Conservation (phyloP, 2,888 invertebrate species). For the Xylota segnis region DNA sequence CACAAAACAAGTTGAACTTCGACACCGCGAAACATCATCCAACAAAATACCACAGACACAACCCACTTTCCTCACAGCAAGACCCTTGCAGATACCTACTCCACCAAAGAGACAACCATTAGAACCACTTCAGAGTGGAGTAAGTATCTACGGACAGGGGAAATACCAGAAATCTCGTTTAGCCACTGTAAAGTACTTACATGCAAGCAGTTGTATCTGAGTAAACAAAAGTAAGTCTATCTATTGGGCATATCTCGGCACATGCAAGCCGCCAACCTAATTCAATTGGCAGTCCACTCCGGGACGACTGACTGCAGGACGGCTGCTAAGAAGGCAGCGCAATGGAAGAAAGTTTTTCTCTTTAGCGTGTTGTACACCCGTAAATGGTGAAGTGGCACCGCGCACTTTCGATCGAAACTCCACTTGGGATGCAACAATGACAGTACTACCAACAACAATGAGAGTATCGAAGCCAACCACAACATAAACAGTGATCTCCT, state of each 20-base stretch:
- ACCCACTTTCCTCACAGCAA: conserved; percentile 65
- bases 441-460: conserved; percentile 60
- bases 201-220: conserved; percentile 74
- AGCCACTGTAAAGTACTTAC: conserved; percentile 68
- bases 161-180: conserved; percentile 74
- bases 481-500: conserved; percentile 71
- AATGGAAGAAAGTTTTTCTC: conserved; percentile 75
- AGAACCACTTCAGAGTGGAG: conserved; percentile 61
- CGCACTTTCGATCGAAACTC: conserved; percentile 73
- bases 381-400: conserved; percentile 73
- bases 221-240: conserved; percentile 76
- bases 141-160: conserved; percentile 39
- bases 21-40: conserved; percentile 74
- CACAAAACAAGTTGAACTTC: conserved; percentile 73
- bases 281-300: conserved; percentile 66
- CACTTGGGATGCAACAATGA: conserved; percentile 68
- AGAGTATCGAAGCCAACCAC: conserved; percentile 53
- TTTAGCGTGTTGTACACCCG: conserved; percentile 65
- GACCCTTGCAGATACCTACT: conserved; percentile 60
- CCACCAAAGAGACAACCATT: conserved; percentile 61
- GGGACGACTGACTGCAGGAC: conserved; percentile 11
- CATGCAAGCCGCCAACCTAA: conserved; percentile 74
- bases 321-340: conserved; percentile 45
- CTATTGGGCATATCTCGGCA: conserved; percentile 75
- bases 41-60: conserved; percentile 74